Conservation (phyloP, 2,797 vertebrate genomes). For the Silurus lanzhouensis region DNA sequence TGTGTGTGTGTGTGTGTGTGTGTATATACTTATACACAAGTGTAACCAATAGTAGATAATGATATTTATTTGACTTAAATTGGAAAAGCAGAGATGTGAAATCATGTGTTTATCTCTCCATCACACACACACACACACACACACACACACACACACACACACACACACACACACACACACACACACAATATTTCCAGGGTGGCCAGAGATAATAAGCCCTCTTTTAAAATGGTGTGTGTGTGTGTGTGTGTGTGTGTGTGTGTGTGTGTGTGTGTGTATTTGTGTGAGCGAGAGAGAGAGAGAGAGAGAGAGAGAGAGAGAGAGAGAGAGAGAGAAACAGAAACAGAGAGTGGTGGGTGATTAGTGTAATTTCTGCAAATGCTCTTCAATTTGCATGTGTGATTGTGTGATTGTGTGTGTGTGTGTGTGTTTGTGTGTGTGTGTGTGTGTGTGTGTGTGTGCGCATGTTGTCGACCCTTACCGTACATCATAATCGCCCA, state of each 20-base stretch:
- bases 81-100: background rate
- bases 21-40: background rate
- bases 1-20: conserved; percentile 28
- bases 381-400: conserved; percentile 45
- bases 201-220: conserved; percentile 2
- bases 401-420: conserved; percentile 53
- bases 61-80: conserved; percentile 5
- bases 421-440: conserved; percentile 7
- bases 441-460: conserved; percentile 29
- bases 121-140: background rate
- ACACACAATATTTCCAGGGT: background rate
- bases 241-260: background rate
- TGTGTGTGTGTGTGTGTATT: background rate
- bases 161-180: background rate
- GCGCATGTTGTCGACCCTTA: conserved; percentile 14
- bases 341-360: conserved; percentile 23
- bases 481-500: conserved; percentile 48
- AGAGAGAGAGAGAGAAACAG: background rate
- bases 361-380: conserved; percentile 34
- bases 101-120: conserved; percentile 6
- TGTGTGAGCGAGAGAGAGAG: no score
- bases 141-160: background rate
- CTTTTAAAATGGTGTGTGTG: background rate
- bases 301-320: background rate
- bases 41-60: background rate